Percentiles rank a stretch among this genome's conserved stretches.
These are phyloP conservation scores for Linurgus olivaceus DNA, from an alignment of 2,797 vertebrate genomes.

Conservation along the genomic window DNA sequence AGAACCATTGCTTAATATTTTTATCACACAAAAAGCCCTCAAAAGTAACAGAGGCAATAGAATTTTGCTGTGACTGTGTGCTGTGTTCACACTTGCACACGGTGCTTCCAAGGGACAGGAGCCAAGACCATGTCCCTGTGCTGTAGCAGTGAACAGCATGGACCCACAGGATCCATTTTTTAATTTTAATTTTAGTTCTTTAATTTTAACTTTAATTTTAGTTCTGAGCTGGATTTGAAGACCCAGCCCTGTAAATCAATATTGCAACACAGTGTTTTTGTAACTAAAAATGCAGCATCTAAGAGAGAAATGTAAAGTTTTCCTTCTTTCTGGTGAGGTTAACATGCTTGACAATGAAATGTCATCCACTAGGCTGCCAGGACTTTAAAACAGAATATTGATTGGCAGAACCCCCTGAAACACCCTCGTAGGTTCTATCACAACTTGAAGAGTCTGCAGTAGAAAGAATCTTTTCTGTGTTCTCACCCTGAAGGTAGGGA, in stretches of 20 bases:
- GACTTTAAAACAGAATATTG: neutral
- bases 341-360: neutral
- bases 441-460: neutral
- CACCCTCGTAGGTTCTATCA: accelerated
- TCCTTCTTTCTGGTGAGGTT: neutral
- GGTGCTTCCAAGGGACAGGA: neutral
- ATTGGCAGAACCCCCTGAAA: neutral
- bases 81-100: neutral
- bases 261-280: neutral
- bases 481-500: accelerated
- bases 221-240: neutral
- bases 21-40: neutral
- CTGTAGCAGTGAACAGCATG: neutral
- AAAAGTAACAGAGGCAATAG: neutral
- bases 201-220: neutral
- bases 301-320: neutral
- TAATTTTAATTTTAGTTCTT: neutral
- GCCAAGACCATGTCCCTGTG: accelerated
- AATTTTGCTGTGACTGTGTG: neutral
- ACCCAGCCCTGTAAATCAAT: neutral
- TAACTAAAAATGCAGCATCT: neutral
- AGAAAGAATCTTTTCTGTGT: neutral
- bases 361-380: neutral
- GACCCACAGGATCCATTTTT: neutral
- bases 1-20: neutral